Conservation (phyloP, 2,113 vertebrate genomes). For the Nerophis ophidion region DNA sequence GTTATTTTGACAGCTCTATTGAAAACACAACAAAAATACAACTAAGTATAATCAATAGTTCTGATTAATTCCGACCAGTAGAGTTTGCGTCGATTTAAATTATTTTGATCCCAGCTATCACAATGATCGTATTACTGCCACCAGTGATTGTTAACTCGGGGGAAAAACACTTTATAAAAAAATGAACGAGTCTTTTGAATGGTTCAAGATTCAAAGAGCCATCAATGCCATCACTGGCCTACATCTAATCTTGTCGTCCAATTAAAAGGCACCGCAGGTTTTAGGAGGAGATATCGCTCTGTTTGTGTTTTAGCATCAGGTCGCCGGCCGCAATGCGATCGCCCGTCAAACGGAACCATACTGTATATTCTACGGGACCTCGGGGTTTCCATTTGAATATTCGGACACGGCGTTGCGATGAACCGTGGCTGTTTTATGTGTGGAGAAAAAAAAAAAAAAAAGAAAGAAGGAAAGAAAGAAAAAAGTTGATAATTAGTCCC, state of each 20-base stretch:
- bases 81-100: too few species aligned
- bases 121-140: too few species aligned
- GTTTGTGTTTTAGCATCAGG: constrained; percentile 23
- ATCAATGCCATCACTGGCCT: constrained; percentile 3
- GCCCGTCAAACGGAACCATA: constrained; percentile 81
- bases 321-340: constrained; percentile 60
- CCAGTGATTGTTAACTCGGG: too few species aligned
- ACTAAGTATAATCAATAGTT: too few species aligned
- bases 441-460: constrained; percentile 45
- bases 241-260: constrained; percentile 37
- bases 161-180: too few species aligned
- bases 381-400: constrained; percentile 86
- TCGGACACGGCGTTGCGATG: constrained; percentile 67
- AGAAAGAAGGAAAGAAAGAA: neutral
- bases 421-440: constrained; percentile 82
- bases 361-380: constrained; percentile 83
- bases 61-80: too few species aligned
- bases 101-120: too few species aligned
- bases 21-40: too few species aligned
- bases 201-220: too few species aligned
- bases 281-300: constrained; percentile 20
- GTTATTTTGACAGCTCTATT: too few species aligned
- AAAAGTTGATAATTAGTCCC: constrained; percentile 99
- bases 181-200: too few species aligned
- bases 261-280: constrained; percentile 63